These are phyloP conservation scores for Hippoglossus hippoglossus DNA, from an alignment of 2,797 vertebrate genomes.

Conservation along the genomic window DNA sequence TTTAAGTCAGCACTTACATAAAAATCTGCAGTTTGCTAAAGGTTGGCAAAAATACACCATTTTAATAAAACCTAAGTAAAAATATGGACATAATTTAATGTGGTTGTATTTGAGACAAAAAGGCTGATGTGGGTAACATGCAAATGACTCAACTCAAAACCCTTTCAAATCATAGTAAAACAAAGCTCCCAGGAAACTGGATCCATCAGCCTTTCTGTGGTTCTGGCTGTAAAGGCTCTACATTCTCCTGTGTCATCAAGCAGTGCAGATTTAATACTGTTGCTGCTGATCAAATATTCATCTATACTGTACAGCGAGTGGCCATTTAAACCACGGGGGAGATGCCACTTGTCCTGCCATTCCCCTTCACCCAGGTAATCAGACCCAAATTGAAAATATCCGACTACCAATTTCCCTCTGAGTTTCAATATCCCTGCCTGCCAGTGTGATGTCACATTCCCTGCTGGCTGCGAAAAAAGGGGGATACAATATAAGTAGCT, in stretches of 20 bases:
- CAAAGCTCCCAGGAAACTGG: neutral
- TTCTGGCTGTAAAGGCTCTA: neutral
- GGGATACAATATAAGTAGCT: constrained; percentile 57
- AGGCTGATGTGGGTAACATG: too few relatives aligned
- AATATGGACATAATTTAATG: too few relatives aligned
- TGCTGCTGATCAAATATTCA: constrained; percentile 69
- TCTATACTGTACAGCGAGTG: constrained; percentile 61
- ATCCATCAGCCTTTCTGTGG: constrained; percentile 5
- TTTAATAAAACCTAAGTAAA: too few relatives aligned
- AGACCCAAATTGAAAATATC: constrained; percentile 83
- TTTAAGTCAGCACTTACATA: too few relatives aligned
- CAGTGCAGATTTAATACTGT: constrained; percentile 63
- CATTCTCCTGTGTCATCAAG: constrained; percentile 44
- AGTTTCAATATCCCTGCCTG: constrained; percentile 60
- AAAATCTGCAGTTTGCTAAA: too few relatives aligned
- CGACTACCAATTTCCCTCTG: constrained; percentile 64
- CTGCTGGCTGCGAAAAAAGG: constrained; percentile 27
- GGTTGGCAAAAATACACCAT: too few relatives aligned
- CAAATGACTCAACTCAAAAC: too few relatives aligned
- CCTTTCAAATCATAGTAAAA: neutral
- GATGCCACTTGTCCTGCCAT: constrained; percentile 72
- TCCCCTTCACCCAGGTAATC: constrained; percentile 71
- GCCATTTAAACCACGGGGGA: constrained; percentile 63
- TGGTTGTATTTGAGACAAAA: too few relatives aligned
- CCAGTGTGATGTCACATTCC: constrained; percentile 46